Conservation (phyloP, 2,888 invertebrate genomes). For the Unio delphinus region DNA sequence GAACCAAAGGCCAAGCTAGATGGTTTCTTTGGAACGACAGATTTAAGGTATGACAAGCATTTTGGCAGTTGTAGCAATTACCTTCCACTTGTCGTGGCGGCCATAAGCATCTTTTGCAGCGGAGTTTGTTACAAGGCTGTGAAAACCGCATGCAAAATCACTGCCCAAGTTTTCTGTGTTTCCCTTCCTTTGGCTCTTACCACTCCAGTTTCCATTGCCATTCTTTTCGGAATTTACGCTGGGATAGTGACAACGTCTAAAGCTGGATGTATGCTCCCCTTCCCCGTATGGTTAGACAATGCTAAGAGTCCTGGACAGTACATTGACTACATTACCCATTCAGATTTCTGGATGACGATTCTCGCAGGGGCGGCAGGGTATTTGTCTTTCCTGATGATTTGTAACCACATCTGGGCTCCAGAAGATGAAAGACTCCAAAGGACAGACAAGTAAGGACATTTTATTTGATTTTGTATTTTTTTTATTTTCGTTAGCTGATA, state of each 20-base stretch:
- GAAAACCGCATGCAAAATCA: conserved; percentile 52
- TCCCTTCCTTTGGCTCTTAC: conserved; percentile 47
- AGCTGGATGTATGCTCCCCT: conserved; percentile 73
- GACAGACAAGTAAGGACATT: conserved; percentile 47
- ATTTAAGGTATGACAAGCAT: conserved; percentile 9
- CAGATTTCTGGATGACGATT: conserved; percentile 36
- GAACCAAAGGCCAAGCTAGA: conserved; percentile 8
- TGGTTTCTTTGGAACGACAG: conserved; percentile 23
- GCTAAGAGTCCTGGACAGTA: conserved; percentile 58
- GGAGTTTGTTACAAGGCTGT: conserved; percentile 46
- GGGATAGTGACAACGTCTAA: conserved; percentile 75
- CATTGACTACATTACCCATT: conserved; percentile 2
- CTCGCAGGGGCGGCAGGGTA: conserved; percentile 38
- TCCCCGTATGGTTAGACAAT: conserved; percentile 88
- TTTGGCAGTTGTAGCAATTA: conserved; percentile 27
- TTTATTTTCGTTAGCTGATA: too few species aligned
- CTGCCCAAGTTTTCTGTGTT: conserved; percentile 48
- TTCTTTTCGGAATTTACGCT: conserved; percentile 45
- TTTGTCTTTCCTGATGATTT: conserved; percentile 45
- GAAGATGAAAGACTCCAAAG: conserved; percentile 49
- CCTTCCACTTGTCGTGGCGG: conserved; percentile 46
- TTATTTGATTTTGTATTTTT: too few species aligned
- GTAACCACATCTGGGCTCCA: conserved; percentile 54
- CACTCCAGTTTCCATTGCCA: conserved; percentile 41
- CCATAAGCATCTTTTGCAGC: conserved; percentile 40